phyloP scores from a whole-genome alignment of 2,797 vertebrate species.

The Nannoperca obscura region DNA sequence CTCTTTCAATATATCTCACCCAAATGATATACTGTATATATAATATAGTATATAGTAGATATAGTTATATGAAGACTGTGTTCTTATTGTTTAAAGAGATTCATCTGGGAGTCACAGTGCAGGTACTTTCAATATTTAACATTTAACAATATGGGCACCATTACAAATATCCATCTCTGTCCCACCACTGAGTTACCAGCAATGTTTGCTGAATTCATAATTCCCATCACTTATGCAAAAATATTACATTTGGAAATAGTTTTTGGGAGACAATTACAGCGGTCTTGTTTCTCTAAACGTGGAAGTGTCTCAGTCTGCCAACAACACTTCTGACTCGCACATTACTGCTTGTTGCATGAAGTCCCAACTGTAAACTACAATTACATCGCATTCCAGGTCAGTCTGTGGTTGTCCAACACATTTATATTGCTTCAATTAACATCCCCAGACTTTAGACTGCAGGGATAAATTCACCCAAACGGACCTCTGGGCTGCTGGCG shows the following conservation, averaged over 20 bases:
- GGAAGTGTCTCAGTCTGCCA: constrained; percentile 42
- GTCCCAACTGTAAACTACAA: constrained; percentile 76
- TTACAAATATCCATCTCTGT: not conserved
- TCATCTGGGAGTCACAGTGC: too few species aligned
- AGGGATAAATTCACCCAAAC: constrained; percentile 59
- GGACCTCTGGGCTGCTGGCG: constrained; percentile 59
- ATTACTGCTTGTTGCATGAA: constrained; percentile 51
- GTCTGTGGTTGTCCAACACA: constrained; percentile 81
- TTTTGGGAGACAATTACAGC: constrained; percentile 51
- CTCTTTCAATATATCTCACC: too few species aligned
- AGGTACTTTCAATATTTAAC: not conserved
- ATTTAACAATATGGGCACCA: not conserved
- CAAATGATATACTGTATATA: too few species aligned
- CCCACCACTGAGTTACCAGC: constrained; percentile 24
- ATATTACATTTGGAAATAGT: constrained; percentile 53
- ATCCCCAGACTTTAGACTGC: constrained; percentile 55
- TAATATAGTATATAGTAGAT: too few species aligned
- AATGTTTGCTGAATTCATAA: constrained; percentile 28
- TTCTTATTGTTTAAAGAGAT: too few species aligned
- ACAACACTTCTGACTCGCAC: constrained; percentile 43
- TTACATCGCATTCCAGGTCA: constrained; percentile 80
- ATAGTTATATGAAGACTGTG: too few species aligned
- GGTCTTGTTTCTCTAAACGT: constrained; percentile 54
- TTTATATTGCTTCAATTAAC: constrained; percentile 79
- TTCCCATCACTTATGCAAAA: constrained; percentile 38